These are phyloP conservation scores for Apodemia zela DNA, from an alignment of 2,888 invertebrate genomes.

Conservation along the genomic window DNA sequence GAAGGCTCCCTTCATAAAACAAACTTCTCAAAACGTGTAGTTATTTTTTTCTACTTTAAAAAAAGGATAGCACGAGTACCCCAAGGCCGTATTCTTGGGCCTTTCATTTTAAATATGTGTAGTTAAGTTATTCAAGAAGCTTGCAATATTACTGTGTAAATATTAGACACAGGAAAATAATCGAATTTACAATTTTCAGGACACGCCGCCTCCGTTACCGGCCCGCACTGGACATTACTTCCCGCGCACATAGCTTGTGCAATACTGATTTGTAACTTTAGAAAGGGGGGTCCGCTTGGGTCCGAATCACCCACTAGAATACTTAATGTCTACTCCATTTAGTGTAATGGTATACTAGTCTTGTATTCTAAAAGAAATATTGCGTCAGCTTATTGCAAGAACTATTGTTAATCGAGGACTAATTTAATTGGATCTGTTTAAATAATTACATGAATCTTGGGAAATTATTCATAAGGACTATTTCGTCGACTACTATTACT, in stretches of 20 bases:
- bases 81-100: too few relatives aligned
- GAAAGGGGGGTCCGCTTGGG: background rate
- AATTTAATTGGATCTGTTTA: background rate
- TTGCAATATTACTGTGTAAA: too few relatives aligned
- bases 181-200: conserved; percentile 43
- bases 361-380: background rate
- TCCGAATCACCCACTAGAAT: background rate
- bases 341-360: conserved; percentile 8
- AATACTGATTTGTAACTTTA: background rate
- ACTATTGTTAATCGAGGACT: background rate
- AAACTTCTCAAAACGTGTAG: too few relatives aligned
- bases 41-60: too few relatives aligned
- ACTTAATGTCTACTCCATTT: conserved; percentile 12
- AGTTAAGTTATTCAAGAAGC: too few relatives aligned
- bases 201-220: conserved; percentile 71
- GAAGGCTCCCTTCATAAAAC: too few relatives aligned
- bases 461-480: background rate
- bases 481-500: too few relatives aligned
- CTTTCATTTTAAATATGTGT: too few relatives aligned
- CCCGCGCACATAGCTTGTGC: conserved; percentile 62
- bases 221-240: conserved; percentile 72
- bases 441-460: background rate
- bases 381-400: conserved; percentile 3
- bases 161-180: background rate
- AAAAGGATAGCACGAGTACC: too few relatives aligned